These are phyloP conservation scores for Clarias macrocephalus DNA, from an alignment of 2,113 vertebrate species.

Conservation along the genomic window DNA sequence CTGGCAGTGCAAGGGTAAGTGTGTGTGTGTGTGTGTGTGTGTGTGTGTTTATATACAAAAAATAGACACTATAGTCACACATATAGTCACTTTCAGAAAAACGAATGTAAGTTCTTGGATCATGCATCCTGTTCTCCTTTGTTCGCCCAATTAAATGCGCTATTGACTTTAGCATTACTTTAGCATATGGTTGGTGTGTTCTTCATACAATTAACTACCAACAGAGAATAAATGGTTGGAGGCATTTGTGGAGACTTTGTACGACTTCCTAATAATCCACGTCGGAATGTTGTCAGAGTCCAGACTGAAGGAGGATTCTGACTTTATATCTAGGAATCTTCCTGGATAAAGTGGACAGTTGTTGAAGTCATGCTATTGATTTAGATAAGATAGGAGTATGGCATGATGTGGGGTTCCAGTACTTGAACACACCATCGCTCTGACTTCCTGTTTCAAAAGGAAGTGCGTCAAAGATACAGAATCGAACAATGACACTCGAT, in stretches of 20 bases:
- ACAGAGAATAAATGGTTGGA: background rate
- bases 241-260: background rate
- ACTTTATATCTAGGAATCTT: background rate
- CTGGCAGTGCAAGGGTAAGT: slow-evolving; percentile 67
- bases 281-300: background rate
- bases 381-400: background rate
- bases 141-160: background rate
- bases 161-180: background rate
- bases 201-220: background rate
- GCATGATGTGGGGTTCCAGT: background rate
- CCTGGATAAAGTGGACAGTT: background rate
- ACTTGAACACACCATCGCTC: background rate
- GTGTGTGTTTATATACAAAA: slow-evolving; percentile 32
- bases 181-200: background rate
- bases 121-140: background rate
- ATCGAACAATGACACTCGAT: background rate
- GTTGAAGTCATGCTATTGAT: background rate
- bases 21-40: slow-evolving; percentile 53
- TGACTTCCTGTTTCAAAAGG: background rate
- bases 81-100: background rate
- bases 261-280: background rate
- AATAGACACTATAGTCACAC: too few species aligned
- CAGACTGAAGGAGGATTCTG: background rate
- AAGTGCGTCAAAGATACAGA: background rate
- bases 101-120: background rate